Percentiles rank a stretch among this genome's conserved stretches.
Conservation (phyloP, 2,113 vertebrate species). For the Crotalus helleri region DNA sequence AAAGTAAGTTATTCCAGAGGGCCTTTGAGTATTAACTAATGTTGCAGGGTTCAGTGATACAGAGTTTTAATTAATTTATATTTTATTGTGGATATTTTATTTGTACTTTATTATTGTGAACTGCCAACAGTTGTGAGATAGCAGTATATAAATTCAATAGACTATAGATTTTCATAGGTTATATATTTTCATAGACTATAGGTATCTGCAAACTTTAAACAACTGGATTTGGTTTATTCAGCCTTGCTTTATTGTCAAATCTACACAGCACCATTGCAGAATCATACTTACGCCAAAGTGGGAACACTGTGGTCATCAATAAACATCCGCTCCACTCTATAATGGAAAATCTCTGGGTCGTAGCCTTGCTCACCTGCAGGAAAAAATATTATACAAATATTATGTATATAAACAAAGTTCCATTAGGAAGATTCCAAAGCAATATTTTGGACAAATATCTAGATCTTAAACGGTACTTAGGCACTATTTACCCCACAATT, state of each 20-base stretch:
- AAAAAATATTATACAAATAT: slow-evolving; percentile 15
- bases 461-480: not conserved
- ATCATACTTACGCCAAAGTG: slow-evolving; percentile 77
- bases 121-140: not conserved
- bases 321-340: slow-evolving; percentile 84
- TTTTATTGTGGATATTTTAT: not conserved
- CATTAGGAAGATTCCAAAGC: not conserved
- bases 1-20: not conserved
- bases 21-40: not conserved
- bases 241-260: not conserved
- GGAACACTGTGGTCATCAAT: slow-evolving; percentile 96
- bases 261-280: not conserved
- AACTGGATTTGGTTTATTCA: not conserved
- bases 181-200: not conserved
- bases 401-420: not conserved
- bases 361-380: slow-evolving; percentile 88
- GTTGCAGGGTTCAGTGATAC: not conserved
- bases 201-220: not conserved
- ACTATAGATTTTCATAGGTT: not conserved
- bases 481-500: not conserved
- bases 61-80: not conserved
- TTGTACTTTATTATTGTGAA: not conserved
- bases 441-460: not conserved
- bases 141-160: not conserved
- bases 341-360: slow-evolving; percentile 87